Evolutionary conservation across 2,797 vertebrate species (phyloP).

Genomic region (Neosalanx taihuensis): DNA sequence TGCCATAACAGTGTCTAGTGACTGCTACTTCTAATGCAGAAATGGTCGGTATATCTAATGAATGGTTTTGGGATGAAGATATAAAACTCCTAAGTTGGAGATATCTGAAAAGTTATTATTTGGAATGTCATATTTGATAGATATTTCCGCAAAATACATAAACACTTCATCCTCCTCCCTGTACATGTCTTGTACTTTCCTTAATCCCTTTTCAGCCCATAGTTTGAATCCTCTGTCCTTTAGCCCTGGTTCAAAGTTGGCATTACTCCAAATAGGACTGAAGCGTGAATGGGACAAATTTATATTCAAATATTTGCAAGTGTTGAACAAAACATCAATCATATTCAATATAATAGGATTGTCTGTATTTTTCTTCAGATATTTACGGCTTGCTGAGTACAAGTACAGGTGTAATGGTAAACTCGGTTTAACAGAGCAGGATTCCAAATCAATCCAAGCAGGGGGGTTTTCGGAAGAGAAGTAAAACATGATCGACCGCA

Average conservation of each 20-base stretch:
- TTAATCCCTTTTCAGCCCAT: constrained; percentile 13
- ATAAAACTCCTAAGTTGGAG: constrained; percentile 13
- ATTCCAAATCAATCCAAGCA: constrained; percentile 21
- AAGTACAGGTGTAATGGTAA: constrained; percentile 18
- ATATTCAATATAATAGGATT: constrained; percentile 22
- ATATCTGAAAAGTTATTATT: constrained; percentile 16
- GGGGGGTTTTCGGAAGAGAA: constrained; percentile 2
- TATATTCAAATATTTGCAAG: constrained; percentile 16
- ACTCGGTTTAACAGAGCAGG: constrained; percentile 7
- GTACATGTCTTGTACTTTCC: constrained; percentile 17
- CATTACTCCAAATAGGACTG: constrained; percentile 21
- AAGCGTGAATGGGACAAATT: not conserved
- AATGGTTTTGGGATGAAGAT: constrained; percentile 18
- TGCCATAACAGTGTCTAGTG: too few relatives aligned
- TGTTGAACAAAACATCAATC: constrained; percentile 16
- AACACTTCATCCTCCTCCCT: constrained; percentile 3
- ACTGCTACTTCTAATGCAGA: too few relatives aligned
- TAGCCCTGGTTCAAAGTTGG: constrained; percentile 14
- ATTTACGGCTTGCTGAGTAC: constrained; percentile 6
- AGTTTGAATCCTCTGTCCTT: not conserved
- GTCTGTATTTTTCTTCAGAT: constrained; percentile 18
- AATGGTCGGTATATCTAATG: not conserved
- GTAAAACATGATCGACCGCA: constrained; percentile 4
- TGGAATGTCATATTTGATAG: constrained; percentile 8
- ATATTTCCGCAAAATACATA: not conserved